A percentile compares a stretch with the other conserved stretches of the same genome.
These are phyloP conservation scores for Tyrannus savana DNA, from an alignment of 2,113 vertebrate genomes.

Conservation along the genomic window DNA sequence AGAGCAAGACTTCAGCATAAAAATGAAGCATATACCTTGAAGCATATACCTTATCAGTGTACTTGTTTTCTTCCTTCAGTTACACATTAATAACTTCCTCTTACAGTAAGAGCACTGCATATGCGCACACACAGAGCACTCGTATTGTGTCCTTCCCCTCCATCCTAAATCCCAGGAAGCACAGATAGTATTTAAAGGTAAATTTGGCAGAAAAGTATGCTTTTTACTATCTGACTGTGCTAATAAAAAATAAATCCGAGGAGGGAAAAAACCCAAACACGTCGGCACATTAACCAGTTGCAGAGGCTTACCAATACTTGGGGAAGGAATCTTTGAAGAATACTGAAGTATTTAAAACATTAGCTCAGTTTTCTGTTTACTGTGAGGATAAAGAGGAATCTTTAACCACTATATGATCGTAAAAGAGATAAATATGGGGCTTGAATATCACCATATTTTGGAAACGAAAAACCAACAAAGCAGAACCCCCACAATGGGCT, in stretches of 20 bases:
- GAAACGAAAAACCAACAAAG: not conserved
- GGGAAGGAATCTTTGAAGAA: not conserved
- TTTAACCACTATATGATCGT: not conserved
- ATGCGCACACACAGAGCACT: not conserved
- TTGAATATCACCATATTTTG: not conserved
- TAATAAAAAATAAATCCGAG: not conserved
- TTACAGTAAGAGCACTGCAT: not conserved
- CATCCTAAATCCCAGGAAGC: not conserved
- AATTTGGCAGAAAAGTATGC: not conserved
- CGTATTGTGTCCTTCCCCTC: not conserved
- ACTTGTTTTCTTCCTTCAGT: not conserved
- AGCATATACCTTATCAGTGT: not conserved
- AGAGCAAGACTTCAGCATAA: not conserved
- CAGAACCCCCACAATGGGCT: fast-evolving
- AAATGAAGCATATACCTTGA: not conserved
- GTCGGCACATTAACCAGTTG: not conserved
- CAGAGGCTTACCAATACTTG: not conserved
- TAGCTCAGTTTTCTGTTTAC: not conserved
- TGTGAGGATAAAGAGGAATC: not conserved
- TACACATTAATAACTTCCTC: not conserved
- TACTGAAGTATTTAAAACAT: not conserved
- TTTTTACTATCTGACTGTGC: not conserved
- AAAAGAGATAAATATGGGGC: not conserved
- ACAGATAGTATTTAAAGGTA: not conserved
- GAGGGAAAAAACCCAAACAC: not conserved